Evolutionary conservation across 2,888 invertebrate genomes (phyloP).

Genomic region (Chaetogeoica ovagalla): DNA sequence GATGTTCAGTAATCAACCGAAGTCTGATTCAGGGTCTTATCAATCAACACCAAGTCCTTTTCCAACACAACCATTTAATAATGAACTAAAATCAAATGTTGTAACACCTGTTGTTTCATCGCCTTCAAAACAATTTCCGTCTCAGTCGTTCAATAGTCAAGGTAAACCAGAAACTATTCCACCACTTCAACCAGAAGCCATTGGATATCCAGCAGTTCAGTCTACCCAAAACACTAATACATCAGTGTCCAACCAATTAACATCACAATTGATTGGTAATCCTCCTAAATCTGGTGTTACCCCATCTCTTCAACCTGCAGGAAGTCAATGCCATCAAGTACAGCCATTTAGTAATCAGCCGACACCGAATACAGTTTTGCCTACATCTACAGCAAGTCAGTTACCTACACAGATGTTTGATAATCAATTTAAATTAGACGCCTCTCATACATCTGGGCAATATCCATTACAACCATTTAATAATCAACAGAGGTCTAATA

Average conservation of each 20-base stretch:
- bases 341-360: slow-evolving; percentile 15
- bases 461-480: too few species aligned
- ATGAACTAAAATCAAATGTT: slow-evolving; percentile 3
- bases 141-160: neutral
- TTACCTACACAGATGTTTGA: too few species aligned
- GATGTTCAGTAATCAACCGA: too few species aligned
- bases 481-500: too few species aligned
- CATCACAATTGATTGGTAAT: neutral
- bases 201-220: neutral
- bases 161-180: neutral
- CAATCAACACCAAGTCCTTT: too few species aligned
- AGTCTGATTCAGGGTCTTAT: too few species aligned
- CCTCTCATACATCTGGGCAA: too few species aligned
- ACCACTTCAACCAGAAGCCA: neutral
- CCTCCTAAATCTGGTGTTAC: too few species aligned
- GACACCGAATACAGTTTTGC: neutral
- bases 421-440: too few species aligned
- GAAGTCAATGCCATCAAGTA: too few species aligned
- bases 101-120: too few species aligned
- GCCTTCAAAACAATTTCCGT: neutral
- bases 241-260: neutral
- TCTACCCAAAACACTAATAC: neutral
- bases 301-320: too few species aligned
- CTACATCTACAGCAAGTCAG: neutral
- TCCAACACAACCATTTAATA: neutral